Evolutionary conservation across 2,888 invertebrate species (phyloP).

Genomic region (Frankliniella intonsa): DNA sequence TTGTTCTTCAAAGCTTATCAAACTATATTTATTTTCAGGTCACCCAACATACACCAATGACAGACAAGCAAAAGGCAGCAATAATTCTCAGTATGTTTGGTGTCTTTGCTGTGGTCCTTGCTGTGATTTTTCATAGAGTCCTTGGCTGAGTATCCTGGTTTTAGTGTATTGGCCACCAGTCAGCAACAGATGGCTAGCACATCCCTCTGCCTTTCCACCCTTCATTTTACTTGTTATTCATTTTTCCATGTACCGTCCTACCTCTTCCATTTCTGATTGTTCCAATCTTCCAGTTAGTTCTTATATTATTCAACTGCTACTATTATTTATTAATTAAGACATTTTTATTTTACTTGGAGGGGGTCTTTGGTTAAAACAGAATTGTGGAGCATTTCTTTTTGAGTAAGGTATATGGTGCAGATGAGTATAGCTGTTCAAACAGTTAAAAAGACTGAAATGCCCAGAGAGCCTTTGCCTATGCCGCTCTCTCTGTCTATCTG

Average conservation of each 20-base stretch:
- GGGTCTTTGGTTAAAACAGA: not conserved
- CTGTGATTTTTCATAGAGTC: constrained; percentile 57
- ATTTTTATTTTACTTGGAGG: not conserved
- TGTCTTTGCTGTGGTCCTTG: constrained; percentile 57
- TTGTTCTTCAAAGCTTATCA: constrained; percentile 32
- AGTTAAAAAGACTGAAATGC: constrained; percentile 7
- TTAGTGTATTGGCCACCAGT: constrained; percentile 4
- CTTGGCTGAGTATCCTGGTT: constrained; percentile 40
- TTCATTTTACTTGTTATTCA: constrained; percentile 11
- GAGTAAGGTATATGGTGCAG: not conserved
- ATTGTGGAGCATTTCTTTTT: not conserved
- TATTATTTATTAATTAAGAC: constrained; percentile 12
- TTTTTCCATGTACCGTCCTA: constrained; percentile 30
- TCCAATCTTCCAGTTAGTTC: constrained; percentile 5
- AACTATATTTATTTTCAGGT: constrained; percentile 35
- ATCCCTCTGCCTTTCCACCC: constrained; percentile 28
- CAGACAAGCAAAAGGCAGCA: constrained; percentile 60
- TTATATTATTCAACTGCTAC: not conserved
- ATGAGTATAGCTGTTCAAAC: not conserved
- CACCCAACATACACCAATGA: constrained; percentile 47
- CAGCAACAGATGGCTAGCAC: not conserved
- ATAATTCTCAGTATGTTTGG: constrained; percentile 58
- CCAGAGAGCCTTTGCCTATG: not conserved
- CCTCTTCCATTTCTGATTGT: constrained; percentile 27
- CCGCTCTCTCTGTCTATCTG: not conserved